A percentile compares a stretch with the other conserved stretches of the same genome.
phyloP scores from a whole-genome alignment of 2,113 vertebrate species.

The Chaetodon auriga region DNA sequence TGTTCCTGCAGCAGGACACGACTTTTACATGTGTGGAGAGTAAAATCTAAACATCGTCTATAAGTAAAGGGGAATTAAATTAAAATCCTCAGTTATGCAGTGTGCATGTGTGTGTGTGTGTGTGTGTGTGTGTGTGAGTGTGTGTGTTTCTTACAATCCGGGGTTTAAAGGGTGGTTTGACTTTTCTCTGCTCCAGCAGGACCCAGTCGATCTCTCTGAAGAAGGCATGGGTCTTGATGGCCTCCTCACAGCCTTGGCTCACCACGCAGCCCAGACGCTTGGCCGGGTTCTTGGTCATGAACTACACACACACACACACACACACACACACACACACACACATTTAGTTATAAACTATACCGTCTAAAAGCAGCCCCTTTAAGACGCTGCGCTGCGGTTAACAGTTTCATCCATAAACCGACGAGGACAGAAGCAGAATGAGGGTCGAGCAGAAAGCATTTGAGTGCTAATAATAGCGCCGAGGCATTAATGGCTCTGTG shows the following conservation, averaged over 20 bases:
- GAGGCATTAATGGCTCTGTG: conserved; percentile 53
- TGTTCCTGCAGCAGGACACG: neutral
- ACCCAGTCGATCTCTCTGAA: conserved; percentile 99
- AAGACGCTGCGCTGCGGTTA: neutral
- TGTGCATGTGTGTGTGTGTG: neutral
- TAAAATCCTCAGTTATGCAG: too few species aligned
- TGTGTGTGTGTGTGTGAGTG: conserved; percentile 1
- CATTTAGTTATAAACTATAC: neutral
- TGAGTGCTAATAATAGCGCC: conserved; percentile 54
- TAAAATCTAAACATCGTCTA: neutral
- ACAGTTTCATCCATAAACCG: conserved; percentile 31
- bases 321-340: neutral
- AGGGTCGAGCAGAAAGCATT: conserved; percentile 35
- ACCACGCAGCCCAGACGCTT: conserved; percentile 97
- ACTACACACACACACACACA: conserved; percentile 81
- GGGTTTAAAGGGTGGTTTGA: conserved; percentile 98
- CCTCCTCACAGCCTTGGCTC: conserved; percentile 92
- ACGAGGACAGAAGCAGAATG: conserved; percentile 31
- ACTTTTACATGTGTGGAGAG: neutral
- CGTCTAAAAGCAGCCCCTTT: neutral
- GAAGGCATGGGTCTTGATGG: conserved; percentile 96
- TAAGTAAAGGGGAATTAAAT: neutral
- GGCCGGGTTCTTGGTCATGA: conserved; percentile 98
- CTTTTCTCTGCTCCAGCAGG: conserved; percentile 95
- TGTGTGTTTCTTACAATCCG: conserved; percentile 92